Evolutionary conservation across 2,797 vertebrate genomes (phyloP).

Genomic region (Mus minutoides): DNA sequence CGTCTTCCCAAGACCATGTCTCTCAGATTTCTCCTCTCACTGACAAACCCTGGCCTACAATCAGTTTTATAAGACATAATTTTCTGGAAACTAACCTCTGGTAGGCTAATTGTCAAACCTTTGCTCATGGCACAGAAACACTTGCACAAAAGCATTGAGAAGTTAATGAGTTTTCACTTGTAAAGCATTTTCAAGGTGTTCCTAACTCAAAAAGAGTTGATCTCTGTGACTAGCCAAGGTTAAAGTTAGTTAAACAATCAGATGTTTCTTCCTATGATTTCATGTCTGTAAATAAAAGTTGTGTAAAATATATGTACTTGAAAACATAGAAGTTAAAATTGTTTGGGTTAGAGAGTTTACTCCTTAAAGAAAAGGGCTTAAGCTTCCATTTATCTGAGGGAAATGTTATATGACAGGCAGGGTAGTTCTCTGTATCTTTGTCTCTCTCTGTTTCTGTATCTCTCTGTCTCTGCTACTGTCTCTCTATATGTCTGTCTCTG

Average conservation of each 20-base stretch:
- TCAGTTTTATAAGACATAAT: not conserved
- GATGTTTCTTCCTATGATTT: not conserved
- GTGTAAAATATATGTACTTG: not conserved
- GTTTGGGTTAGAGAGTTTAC: conserved; percentile 41
- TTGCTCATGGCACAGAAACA: not conserved
- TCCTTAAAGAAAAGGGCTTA: not conserved
- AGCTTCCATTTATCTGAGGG: not conserved
- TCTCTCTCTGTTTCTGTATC: not conserved
- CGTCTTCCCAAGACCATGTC: not conserved
- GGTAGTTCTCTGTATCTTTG: not conserved
- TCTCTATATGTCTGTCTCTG: not conserved
- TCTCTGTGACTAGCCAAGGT: not conserved
- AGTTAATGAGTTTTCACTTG: conserved; percentile 6
- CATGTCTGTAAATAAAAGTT: not conserved
- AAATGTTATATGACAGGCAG: not conserved
- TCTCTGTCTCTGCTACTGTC: not conserved
- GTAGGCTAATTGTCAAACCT: not conserved
- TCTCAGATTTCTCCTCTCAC: conserved; percentile 19
- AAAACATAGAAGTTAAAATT: conserved; percentile 38
- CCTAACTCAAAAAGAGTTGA: conserved; percentile 18
- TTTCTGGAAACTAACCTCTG: not conserved
- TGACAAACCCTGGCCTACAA: not conserved
- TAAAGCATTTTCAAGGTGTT: not conserved
- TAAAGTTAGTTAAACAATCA: conserved; percentile 26
- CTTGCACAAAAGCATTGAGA: not conserved